Conservation (phyloP, 2,888 invertebrate genomes). For the Archaeoteleia sp. region DNA sequence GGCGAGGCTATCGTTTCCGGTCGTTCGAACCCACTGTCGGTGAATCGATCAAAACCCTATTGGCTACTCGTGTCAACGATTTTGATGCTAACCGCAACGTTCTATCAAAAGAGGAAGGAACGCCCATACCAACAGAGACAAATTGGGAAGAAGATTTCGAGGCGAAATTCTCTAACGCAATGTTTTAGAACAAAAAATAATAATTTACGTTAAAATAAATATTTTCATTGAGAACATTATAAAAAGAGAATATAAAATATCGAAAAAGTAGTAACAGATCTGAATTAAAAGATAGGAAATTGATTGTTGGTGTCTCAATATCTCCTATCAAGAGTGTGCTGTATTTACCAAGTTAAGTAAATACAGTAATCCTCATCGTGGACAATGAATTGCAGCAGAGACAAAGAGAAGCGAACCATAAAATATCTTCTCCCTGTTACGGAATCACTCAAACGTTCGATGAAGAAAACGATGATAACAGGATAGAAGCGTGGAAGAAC, state of each 20-base stretch:
- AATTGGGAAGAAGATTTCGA: neutral
- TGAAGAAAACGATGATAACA: constrained; percentile 36
- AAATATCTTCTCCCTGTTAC: too few species aligned
- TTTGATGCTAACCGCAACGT: constrained; percentile 35
- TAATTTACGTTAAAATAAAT: constrained; percentile 28
- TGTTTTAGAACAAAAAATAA: neutral
- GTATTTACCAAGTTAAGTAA: too few species aligned
- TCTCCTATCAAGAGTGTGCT: too few species aligned
- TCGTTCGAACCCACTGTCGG: constrained; percentile 33
- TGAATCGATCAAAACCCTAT: constrained; percentile 39
- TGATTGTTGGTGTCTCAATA: too few species aligned
- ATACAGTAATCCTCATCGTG: too few species aligned
- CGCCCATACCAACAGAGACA: constrained; percentile 7
- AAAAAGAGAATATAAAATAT: too few species aligned
- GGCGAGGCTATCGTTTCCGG: constrained; percentile 32
- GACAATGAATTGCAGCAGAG: too few species aligned
- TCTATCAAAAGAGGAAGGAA: constrained; percentile 26
- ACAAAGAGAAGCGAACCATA: too few species aligned
- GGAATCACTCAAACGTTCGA: constrained; percentile 33
- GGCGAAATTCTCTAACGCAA: neutral
- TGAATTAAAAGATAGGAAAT: too few species aligned
- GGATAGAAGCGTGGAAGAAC: constrained; percentile 32
- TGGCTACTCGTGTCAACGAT: constrained; percentile 35
- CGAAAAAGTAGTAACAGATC: too few species aligned
- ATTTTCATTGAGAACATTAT: too few species aligned